Conservation (phyloP, 1,140 invertebrate species). For the Marisa cornuarietis region DNA sequence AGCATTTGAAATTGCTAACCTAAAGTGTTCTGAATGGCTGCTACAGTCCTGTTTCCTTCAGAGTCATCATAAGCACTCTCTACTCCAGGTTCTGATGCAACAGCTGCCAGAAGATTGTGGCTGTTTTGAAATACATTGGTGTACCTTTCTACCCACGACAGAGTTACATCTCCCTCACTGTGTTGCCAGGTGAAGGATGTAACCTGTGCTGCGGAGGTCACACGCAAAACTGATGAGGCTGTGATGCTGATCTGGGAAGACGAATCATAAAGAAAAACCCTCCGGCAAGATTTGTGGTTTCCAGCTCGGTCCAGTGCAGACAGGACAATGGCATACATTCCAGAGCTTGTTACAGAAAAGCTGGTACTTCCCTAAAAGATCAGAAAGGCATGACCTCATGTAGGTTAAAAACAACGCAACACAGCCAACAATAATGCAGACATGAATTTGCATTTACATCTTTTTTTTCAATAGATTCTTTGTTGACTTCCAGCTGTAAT, state of each 20-base stretch:
- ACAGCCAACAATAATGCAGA: neutral
- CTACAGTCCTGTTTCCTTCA: constrained; percentile 27
- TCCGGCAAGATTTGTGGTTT: constrained; percentile 34
- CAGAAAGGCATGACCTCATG: neutral
- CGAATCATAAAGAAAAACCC: constrained; percentile 33
- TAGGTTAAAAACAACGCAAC: neutral
- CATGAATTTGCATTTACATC: neutral
- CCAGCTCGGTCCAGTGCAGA: constrained; percentile 36
- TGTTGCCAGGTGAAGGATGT: constrained; percentile 24
- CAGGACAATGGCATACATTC: constrained; percentile 33
- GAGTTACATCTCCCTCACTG: constrained; percentile 14
- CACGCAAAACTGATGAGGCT: constrained; percentile 1
- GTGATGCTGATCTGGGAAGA: constrained; percentile 17
- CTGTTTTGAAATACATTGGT: constrained; percentile 28
- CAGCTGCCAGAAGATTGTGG: constrained; percentile 29
- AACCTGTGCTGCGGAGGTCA: constrained; percentile 26
- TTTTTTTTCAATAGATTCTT: neutral
- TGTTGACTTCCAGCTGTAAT: neutral
- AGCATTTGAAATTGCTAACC: constrained; percentile 23
- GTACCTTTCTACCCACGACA: constrained; percentile 33
- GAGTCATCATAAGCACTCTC: constrained; percentile 35
- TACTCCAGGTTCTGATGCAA: constrained; percentile 18
- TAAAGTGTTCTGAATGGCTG: constrained; percentile 23
- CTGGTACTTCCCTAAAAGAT: constrained; percentile 21
- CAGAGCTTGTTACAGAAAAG: constrained; percentile 20